phyloP scores from a whole-genome alignment of 2,888 invertebrate genomes.

The Drosophila sordidula region DNA sequence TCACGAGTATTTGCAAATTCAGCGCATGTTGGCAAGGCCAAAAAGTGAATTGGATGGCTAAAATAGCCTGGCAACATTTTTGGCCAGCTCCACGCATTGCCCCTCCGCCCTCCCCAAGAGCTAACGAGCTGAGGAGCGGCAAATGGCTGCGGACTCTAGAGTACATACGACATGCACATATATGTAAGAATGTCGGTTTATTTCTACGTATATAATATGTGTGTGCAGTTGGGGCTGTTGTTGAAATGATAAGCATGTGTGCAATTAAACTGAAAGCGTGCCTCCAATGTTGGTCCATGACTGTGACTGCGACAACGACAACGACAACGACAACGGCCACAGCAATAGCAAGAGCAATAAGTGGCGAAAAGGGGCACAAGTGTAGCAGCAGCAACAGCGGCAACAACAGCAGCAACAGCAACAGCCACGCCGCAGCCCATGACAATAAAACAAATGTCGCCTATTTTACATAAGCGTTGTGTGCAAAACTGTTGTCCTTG shows the following conservation, averaged over 20 bases:
- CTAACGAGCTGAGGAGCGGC: conserved; percentile 63
- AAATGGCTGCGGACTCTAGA: conserved; percentile 29
- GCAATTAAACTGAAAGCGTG: conserved; percentile 81
- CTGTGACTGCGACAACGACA: conserved; percentile 45
- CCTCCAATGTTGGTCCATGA: conserved; percentile 47
- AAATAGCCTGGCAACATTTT: conserved; percentile 61
- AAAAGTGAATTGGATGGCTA: conserved; percentile 59
- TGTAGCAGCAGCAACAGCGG: conserved; percentile 27
- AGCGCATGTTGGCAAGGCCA: conserved; percentile 37
- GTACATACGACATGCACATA: conserved; percentile 9
- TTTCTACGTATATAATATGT: conserved; percentile 12
- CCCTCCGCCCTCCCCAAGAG: conserved; percentile 46
- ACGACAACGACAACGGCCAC: conserved; percentile 13
- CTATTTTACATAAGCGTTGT: conserved; percentile 79
- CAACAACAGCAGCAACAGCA: conserved; percentile 8
- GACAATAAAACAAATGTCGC: conserved; percentile 77
- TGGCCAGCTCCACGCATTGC: conserved; percentile 27
- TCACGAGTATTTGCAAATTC: conserved; percentile 54
- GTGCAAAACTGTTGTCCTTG: conserved; percentile 62
- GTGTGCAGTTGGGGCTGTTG: conserved; percentile 55
- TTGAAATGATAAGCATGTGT: conserved; percentile 81
- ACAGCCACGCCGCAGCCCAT: conserved; percentile 45
- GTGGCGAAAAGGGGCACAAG: conserved; percentile 14
- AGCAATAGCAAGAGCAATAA: conserved; percentile 1
- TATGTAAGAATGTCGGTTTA: conserved; percentile 9